These are phyloP conservation scores for Arrhamphus sclerolepis DNA, from an alignment of 2,797 vertebrate species.

Conservation along the genomic window DNA sequence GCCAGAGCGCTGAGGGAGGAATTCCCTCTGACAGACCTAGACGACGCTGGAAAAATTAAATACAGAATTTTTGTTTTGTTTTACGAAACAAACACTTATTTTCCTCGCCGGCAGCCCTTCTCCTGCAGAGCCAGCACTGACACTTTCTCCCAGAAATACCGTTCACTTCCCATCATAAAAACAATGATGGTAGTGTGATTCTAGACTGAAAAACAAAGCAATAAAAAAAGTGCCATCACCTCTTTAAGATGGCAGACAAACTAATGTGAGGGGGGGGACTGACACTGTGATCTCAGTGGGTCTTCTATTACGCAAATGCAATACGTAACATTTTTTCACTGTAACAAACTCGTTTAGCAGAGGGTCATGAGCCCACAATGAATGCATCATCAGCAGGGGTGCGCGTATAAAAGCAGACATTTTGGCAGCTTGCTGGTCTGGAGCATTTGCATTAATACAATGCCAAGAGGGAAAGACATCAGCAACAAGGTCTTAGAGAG, in stretches of 20 bases:
- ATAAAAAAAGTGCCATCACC: constrained; percentile 2
- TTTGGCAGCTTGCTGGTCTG: too few relatives aligned
- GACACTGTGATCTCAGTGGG: background rate
- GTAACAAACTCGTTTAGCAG: constrained; percentile 13
- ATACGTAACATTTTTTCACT: constrained; percentile 38
- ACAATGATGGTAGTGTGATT: constrained; percentile 10
- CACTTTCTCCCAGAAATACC: constrained; percentile 49
- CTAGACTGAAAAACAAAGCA: constrained; percentile 30
- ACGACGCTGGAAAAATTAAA: constrained; percentile 47
- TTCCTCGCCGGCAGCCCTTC: constrained; percentile 32
- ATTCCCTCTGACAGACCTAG: constrained; percentile 74
- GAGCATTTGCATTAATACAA: too few relatives aligned
- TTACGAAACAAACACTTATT: constrained; percentile 28
- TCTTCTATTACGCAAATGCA: background rate
- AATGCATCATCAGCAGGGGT: too few relatives aligned
- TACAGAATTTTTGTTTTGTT: constrained; percentile 27
- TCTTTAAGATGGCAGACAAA: background rate
- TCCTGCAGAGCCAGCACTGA: constrained; percentile 44
- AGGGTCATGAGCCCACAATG: too few relatives aligned
- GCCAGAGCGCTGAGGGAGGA: constrained; percentile 48
- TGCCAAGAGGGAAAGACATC: too few relatives aligned
- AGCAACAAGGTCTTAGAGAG: too few relatives aligned
- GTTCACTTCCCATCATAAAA: constrained; percentile 37
- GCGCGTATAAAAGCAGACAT: too few relatives aligned
- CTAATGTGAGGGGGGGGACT: too few relatives aligned